Percentiles rank a stretch among this genome's conserved stretches.
Evolutionary conservation across 2,888 invertebrate genomes (phyloP).

Genomic region (Unio delphinus): DNA sequence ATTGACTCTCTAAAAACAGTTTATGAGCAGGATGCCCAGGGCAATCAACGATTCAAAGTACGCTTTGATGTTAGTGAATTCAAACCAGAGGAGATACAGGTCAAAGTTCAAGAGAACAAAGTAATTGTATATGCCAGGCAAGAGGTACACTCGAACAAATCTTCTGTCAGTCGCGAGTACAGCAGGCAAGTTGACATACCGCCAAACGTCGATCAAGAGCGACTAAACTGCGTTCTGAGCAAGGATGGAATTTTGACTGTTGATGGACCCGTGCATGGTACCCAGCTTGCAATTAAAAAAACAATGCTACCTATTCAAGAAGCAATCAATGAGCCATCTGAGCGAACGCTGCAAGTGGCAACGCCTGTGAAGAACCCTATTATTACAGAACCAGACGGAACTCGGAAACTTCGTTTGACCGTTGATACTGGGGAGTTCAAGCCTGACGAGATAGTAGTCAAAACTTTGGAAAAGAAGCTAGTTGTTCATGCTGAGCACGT

Average conservation of each 20-base stretch:
- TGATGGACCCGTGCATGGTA: constrained; percentile 53
- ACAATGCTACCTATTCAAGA: constrained; percentile 57
- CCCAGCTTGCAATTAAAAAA: constrained; percentile 38
- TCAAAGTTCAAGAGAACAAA: constrained; percentile 64
- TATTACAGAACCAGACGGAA: constrained; percentile 65
- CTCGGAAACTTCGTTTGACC: constrained; percentile 55
- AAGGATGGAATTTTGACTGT: constrained; percentile 66
- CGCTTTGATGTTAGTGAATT: constrained; percentile 66
- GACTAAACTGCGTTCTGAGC: constrained; percentile 59
- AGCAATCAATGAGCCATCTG: constrained; percentile 18
- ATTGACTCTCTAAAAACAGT: constrained; percentile 51
- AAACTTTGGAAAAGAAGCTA: constrained; percentile 68
- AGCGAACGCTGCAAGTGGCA: constrained; percentile 47
- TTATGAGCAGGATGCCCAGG: constrained; percentile 55
- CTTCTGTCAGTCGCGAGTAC: constrained; percentile 62
- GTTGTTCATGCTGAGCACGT: constrained; percentile 69
- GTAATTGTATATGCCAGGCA: constrained; percentile 60
- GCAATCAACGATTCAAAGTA: constrained; percentile 59
- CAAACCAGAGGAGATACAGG: constrained; percentile 63
- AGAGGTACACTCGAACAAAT: constrained; percentile 54
- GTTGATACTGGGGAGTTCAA: constrained; percentile 69
- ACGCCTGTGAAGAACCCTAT: constrained; percentile 63
- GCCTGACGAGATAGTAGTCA: constrained; percentile 69
- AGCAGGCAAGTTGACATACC: constrained; percentile 66
- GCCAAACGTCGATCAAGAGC: constrained; percentile 58